Conservation (phyloP, 1,140 invertebrate genomes). For the Caenorhabditis latens region DNA sequence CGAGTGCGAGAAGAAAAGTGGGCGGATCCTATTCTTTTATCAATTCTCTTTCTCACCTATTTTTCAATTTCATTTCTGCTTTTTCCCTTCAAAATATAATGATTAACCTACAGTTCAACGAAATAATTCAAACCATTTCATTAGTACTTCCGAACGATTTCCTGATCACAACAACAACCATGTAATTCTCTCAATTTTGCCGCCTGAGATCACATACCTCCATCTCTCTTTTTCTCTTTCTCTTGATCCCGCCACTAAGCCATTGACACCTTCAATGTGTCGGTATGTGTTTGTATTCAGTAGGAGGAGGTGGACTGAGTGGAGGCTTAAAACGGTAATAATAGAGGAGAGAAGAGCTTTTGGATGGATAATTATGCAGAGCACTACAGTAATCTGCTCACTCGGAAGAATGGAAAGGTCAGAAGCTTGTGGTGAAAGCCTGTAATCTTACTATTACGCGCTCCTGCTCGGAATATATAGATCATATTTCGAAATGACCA, state of each 20-base stretch:
- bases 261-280: slow-evolving; percentile 52
- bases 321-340: slow-evolving; percentile 5
- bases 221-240: background rate
- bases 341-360: background rate
- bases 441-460: too few species aligned
- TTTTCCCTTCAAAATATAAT: background rate
- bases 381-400: slow-evolving; percentile 12
- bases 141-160: slow-evolving; percentile 4
- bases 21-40: background rate
- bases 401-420: too few species aligned
- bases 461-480: too few species aligned
- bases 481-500: too few species aligned
- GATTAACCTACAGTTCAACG: background rate
- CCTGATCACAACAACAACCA: background rate
- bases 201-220: slow-evolving; percentile 12
- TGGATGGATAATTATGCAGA: slow-evolving; percentile 2
- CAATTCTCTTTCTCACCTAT: slow-evolving; percentile 1
- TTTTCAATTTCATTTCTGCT: background rate
- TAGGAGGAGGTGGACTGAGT: background rate
- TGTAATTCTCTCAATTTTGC: slow-evolving; percentile 1
- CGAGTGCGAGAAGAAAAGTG: background rate
- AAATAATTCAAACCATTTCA: background rate
- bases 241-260: slow-evolving; percentile 9
- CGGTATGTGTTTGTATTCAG: slow-evolving; percentile 38
- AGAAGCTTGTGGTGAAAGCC: too few species aligned